Conservation (phyloP, 2,888 invertebrate genomes). For the Temnothorax ravouxi region DNA sequence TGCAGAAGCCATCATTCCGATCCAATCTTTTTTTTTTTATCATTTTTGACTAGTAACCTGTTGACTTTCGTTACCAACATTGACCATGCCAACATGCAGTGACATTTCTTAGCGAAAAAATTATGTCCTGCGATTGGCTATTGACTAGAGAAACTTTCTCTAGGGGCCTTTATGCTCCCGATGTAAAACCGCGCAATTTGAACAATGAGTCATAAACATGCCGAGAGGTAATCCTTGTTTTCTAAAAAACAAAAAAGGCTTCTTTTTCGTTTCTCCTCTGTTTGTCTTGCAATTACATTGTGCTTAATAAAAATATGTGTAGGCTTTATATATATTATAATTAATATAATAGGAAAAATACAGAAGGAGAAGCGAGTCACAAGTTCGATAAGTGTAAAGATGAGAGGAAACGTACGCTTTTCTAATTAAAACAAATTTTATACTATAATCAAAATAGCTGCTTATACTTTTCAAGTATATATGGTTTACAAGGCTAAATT, state of each 20-base stretch:
- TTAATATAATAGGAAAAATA: slow-evolving; percentile 9
- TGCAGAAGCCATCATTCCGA: too few species aligned
- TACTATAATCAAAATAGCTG: slow-evolving; percentile 47
- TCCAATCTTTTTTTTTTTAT: not conserved
- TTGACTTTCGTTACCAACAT: not conserved
- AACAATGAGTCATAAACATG: not conserved
- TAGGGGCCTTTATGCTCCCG: not conserved
- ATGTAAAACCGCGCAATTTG: not conserved
- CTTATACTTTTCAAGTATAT: slow-evolving; percentile 54
- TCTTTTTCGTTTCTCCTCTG: not conserved
- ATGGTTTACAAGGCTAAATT: slow-evolving; percentile 48
- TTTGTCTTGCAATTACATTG: not conserved
- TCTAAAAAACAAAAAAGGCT: not conserved
- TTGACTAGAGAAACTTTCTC: not conserved
- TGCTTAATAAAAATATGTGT: not conserved
- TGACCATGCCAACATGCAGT: not conserved
- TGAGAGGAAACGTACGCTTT: not conserved
- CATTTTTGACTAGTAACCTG: not conserved
- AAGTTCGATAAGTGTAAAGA: not conserved
- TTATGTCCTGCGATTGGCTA: not conserved
- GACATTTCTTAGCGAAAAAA: too few species aligned
- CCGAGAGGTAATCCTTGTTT: not conserved
- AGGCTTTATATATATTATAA: slow-evolving; percentile 4
- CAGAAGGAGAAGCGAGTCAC: not conserved
- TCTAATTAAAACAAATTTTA: slow-evolving; percentile 36